phyloP scores from a whole-genome alignment of 2,888 invertebrate species.

The Acanthosoma haemorrhoidale region DNA sequence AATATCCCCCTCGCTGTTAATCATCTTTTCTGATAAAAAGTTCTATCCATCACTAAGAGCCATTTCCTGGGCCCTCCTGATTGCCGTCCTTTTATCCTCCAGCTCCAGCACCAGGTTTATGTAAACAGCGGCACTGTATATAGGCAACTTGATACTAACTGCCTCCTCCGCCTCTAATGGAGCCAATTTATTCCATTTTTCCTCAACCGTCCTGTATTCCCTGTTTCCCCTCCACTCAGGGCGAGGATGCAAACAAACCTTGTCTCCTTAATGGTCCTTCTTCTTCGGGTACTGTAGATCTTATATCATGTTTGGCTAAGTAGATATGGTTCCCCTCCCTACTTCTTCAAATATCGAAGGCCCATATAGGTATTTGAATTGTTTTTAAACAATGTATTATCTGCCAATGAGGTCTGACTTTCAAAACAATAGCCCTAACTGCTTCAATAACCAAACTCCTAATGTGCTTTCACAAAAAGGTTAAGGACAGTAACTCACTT shows the following conservation, averaged over 20 bases:
- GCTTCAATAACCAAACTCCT: too few relatives aligned
- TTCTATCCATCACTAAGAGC: not conserved
- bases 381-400: too few relatives aligned
- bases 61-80: not conserved
- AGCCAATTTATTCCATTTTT: not conserved
- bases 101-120: not conserved
- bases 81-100: not conserved
- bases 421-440: too few relatives aligned
- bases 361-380: too few relatives aligned
- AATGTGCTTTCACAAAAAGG: too few relatives aligned
- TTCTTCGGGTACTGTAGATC: too few relatives aligned
- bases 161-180: constrained; percentile 10
- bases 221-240: not conserved
- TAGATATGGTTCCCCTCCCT: too few relatives aligned
- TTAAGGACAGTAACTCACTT: too few relatives aligned
- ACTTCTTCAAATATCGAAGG: too few relatives aligned
- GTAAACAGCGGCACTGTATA: not conserved
- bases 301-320: too few relatives aligned
- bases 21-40: constrained; percentile 8
- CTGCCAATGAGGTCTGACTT: too few relatives aligned
- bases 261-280: not conserved
- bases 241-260: not conserved
- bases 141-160: constrained; percentile 9
- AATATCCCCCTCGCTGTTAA: constrained; percentile 1
- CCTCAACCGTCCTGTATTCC: not conserved